Conservation (phyloP, 2,888 invertebrate genomes). For the Euplexia lucipara region DNA sequence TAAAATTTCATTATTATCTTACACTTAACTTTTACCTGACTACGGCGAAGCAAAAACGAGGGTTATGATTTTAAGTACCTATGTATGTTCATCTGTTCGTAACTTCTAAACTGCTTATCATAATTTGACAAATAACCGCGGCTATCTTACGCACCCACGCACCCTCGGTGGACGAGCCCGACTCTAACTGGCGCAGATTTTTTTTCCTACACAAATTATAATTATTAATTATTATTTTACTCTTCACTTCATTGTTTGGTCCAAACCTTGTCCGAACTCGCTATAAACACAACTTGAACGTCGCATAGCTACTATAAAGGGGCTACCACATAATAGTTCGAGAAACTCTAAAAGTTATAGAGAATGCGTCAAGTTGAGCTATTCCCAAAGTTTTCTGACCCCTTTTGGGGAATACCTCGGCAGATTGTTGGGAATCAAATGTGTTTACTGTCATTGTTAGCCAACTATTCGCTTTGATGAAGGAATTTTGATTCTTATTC, state of each 20-base stretch:
- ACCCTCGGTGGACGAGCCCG: too few species aligned
- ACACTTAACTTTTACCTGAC: too few species aligned
- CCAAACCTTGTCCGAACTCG: slow-evolving; percentile 11
- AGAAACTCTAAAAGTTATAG: slow-evolving; percentile 65
- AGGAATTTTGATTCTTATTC: slow-evolving; percentile 49
- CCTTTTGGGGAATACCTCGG: slow-evolving; percentile 60
- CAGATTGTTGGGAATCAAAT: slow-evolving; percentile 66
- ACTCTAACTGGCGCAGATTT: too few species aligned
- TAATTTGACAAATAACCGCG: too few species aligned
- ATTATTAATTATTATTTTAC: slow-evolving; percentile 10
- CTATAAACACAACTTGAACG: slow-evolving; percentile 46
- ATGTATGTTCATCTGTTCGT: too few species aligned
- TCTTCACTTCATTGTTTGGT: slow-evolving; percentile 13
- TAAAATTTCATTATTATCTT: too few species aligned
- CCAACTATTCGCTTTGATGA: slow-evolving; percentile 63
- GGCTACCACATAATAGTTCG: slow-evolving; percentile 66
- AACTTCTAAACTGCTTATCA: too few species aligned
- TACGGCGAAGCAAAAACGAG: too few species aligned
- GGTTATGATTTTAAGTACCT: too few species aligned
- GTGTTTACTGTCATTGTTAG: slow-evolving; percentile 61
- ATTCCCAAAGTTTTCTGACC: slow-evolving; percentile 67
- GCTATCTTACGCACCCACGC: too few species aligned
- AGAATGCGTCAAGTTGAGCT: slow-evolving; percentile 64
- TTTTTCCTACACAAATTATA: too few species aligned
- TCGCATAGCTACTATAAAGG: slow-evolving; percentile 62